phyloP scores from a whole-genome alignment of 2,888 invertebrate genomes.

The Dendrolimus houi region DNA sequence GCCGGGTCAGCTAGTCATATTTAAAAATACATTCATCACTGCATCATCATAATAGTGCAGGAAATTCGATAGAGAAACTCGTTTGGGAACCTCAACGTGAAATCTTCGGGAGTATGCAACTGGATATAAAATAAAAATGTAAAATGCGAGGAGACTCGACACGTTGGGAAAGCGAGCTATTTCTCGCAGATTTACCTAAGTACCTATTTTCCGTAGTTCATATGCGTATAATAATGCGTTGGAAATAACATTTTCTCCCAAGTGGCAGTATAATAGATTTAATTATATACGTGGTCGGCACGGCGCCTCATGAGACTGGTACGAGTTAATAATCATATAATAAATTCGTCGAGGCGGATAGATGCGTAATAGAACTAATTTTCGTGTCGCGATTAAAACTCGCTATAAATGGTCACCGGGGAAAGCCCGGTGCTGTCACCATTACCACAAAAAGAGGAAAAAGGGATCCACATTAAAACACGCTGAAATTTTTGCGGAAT shows the following conservation, averaged over 20 bases:
- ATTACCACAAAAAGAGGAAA: constrained; percentile 49
- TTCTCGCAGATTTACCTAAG: too few relatives aligned
- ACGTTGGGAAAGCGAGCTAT: too few relatives aligned
- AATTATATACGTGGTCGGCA: constrained; percentile 13
- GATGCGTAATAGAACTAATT: constrained; percentile 51
- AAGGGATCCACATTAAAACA: constrained; percentile 40
- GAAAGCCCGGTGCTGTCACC: constrained; percentile 41
- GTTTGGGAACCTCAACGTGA: constrained; percentile 41
- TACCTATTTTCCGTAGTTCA: too few relatives aligned
- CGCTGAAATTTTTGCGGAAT: constrained; percentile 29
- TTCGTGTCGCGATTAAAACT: constrained; percentile 55
- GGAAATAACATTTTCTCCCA: constrained; percentile 3
- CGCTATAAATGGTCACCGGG: constrained; percentile 48
- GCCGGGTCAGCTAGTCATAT: too few relatives aligned
- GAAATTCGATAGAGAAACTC: constrained; percentile 44
- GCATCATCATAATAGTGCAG: constrained; percentile 9
- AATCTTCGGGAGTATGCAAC: constrained; percentile 20
- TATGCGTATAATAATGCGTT: constrained; percentile 9
- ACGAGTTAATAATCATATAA: constrained; percentile 44
- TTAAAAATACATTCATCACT: not conserved
- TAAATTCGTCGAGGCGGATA: constrained; percentile 34
- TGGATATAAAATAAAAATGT: too few relatives aligned
- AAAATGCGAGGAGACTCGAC: too few relatives aligned
- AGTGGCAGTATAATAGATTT: not conserved
- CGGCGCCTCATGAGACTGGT: constrained; percentile 23